Conservation (phyloP, 2,888 invertebrate species). For the Pristionchus maxplancki region DNA sequence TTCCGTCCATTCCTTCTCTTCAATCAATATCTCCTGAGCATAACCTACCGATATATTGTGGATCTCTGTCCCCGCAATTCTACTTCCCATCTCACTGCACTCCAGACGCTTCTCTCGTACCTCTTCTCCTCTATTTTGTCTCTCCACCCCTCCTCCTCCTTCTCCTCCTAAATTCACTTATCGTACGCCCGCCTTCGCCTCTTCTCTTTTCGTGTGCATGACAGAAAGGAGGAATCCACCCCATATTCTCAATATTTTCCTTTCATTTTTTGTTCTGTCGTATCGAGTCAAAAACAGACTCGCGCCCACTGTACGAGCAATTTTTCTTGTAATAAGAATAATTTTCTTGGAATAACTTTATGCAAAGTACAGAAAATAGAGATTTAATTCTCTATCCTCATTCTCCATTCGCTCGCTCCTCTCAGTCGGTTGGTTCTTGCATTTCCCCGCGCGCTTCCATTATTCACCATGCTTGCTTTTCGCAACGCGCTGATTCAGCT, state of each 20-base stretch:
- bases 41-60: too few species aligned
- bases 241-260: background rate
- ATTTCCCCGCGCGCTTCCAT: background rate
- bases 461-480: background rate
- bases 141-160: background rate
- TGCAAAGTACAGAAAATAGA: background rate
- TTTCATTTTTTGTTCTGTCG: background rate
- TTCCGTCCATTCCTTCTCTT: background rate
- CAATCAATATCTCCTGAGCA: background rate
- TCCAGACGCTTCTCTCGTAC: constrained; percentile 11
- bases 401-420: background rate
- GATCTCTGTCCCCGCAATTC: too few species aligned
- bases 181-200: constrained; percentile 3
- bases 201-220: constrained; percentile 44
- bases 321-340: too few species aligned
- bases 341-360: too few species aligned
- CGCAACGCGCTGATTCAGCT: background rate
- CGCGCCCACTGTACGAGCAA: too few species aligned
- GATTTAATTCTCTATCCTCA: background rate
- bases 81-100: background rate
- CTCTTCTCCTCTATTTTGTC: background rate
- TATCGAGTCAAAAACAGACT: too few species aligned
- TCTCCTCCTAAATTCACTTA: background rate
- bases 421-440: background rate
- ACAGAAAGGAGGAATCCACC: background rate